Conservation (phyloP, 2,113 vertebrate genomes). For the Nothocercus nigrocapillus region DNA sequence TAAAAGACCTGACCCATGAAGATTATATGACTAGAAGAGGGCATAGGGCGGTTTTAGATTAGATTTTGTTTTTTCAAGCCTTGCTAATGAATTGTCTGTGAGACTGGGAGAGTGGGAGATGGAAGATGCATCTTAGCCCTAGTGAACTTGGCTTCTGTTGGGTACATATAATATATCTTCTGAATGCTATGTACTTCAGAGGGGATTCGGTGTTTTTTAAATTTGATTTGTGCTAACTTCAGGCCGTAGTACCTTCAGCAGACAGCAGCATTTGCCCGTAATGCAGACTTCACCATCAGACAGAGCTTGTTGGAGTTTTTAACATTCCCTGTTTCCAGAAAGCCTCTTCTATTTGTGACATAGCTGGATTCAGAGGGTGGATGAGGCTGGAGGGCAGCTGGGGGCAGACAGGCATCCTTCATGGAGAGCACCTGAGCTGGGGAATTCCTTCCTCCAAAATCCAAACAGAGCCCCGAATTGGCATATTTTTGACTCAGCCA, state of each 20-base stretch:
- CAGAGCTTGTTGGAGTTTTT: neutral
- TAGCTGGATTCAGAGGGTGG: neutral
- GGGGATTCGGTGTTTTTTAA: neutral
- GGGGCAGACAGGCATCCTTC: neutral
- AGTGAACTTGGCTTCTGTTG: neutral
- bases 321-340: neutral
- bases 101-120: neutral
- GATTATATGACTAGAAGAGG: neutral
- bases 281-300: neutral
- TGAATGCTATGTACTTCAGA: neutral
- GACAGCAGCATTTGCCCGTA: neutral
- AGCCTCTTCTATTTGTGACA: neutral
- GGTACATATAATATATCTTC: neutral
- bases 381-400: neutral
- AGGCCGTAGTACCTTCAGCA: neutral
- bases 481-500: slow-evolving; percentile 49
- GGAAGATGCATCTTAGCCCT: neutral
- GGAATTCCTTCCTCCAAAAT: slow-evolving; percentile 8
- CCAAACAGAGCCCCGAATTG: neutral
- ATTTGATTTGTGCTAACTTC: neutral
- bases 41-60: fast-evolving
- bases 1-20: neutral
- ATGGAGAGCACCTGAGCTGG: neutral
- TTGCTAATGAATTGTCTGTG: neutral
- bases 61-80: neutral